Conservation (phyloP, 1,140 invertebrate species). For the Metaphire vulgaris region DNA sequence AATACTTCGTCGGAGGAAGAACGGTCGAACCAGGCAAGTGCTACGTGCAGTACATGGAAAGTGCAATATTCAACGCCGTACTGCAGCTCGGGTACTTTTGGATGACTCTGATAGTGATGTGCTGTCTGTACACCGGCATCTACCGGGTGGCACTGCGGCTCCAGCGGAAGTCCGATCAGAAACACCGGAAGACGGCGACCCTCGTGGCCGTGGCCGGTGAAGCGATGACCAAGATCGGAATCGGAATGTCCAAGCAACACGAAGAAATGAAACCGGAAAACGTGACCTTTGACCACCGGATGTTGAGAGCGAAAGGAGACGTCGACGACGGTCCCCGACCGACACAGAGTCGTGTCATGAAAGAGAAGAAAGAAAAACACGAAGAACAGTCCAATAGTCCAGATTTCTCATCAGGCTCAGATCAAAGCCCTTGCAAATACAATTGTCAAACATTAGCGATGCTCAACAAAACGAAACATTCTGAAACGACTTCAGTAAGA, state of each 20-base stretch:
- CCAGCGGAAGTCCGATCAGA: slow-evolving; percentile 85
- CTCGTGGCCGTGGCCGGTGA: slow-evolving; percentile 29
- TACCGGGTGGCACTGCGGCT: slow-evolving; percentile 96
- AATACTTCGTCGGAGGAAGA: slow-evolving; percentile 83
- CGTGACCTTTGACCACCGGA: too few species aligned
- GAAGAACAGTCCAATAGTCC: slow-evolving; percentile 88
- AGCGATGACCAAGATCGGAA: slow-evolving; percentile 32
- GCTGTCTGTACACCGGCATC: slow-evolving; percentile 82
- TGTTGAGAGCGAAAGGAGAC: too few species aligned
- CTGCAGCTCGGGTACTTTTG: slow-evolving; percentile 97
- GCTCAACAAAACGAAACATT: too few species aligned
- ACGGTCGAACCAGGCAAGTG: slow-evolving; percentile 70
- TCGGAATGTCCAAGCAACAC: slow-evolving; percentile 30
- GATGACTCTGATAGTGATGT: slow-evolving; percentile 65
- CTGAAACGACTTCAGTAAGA: too few species aligned
- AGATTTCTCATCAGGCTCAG: slow-evolving; percentile 89
- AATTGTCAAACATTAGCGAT: too few species aligned
- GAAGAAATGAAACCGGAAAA: background rate
- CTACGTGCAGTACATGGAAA: slow-evolving; percentile 94
- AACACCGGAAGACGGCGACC: slow-evolving; percentile 56
- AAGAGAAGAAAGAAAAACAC: slow-evolving; percentile 49
- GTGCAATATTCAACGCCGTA: slow-evolving; percentile 93
- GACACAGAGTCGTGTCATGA: slow-evolving; percentile 7
- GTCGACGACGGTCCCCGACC: background rate
- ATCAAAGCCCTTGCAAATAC: too few species aligned